phyloP scores from a whole-genome alignment of 1,140 invertebrate genomes.

The Lepidurus arcticus region DNA sequence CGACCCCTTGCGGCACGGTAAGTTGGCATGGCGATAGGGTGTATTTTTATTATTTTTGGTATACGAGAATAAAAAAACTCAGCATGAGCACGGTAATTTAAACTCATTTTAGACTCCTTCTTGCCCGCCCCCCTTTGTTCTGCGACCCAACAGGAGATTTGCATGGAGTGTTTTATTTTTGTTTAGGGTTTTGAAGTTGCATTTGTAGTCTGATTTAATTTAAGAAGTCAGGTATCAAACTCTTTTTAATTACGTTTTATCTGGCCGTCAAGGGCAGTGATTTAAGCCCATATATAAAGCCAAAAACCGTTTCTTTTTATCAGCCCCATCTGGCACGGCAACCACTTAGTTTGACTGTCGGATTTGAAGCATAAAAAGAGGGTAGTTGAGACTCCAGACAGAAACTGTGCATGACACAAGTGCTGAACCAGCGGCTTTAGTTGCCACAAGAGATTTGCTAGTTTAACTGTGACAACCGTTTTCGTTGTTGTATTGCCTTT shows the following conservation, averaged over 20 bases:
- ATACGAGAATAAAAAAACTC: background rate
- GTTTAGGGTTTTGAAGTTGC: background rate
- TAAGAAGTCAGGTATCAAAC: background rate
- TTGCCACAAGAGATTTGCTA: background rate
- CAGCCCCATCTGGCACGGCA: background rate
- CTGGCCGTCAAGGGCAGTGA: background rate
- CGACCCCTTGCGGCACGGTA: conserved; percentile 31
- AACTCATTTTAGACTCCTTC: background rate
- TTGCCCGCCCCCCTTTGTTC: background rate
- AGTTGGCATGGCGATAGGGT: background rate
- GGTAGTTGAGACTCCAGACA: background rate
- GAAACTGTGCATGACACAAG: background rate
- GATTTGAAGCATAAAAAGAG: background rate
- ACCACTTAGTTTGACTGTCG: background rate
- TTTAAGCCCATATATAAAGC: background rate
- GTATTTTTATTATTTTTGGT: background rate
- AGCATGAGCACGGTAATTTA: conserved; percentile 3
- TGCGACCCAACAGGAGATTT: background rate
- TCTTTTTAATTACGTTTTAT: background rate
- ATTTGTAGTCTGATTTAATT: background rate
- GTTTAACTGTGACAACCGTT: background rate
- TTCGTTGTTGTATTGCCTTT: background rate
- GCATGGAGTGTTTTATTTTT: background rate
- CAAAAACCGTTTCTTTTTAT: background rate
- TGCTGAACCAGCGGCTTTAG: background rate